Conservation (phyloP, 2,888 invertebrate genomes). For the Daptonema setosum region DNA sequence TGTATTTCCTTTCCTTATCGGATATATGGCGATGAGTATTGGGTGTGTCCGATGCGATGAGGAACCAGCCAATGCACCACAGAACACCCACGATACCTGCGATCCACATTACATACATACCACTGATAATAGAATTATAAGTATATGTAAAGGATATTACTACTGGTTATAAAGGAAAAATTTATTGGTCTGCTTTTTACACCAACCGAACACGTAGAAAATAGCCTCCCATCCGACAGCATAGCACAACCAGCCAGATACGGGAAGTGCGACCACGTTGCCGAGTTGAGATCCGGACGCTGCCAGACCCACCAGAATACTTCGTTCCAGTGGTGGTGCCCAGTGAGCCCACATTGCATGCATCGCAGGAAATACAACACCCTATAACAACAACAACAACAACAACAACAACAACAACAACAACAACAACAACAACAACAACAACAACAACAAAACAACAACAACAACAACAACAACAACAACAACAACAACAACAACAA, state of each 20-base stretch:
- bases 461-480: neutral
- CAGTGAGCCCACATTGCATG: neutral
- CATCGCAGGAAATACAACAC: neutral
- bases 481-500: neutral
- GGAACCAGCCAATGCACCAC: too few species aligned
- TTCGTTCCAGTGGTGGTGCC: conserved; percentile 2
- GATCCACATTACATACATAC: too few species aligned
- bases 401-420: neutral
- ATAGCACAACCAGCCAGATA: neutral
- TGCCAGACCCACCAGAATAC: neutral
- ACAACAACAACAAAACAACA: neutral
- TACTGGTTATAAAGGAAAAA: too few species aligned
- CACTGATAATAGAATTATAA: too few species aligned
- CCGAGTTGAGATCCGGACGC: neutral
- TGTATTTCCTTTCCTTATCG: too few species aligned
- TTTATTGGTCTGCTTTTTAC: too few species aligned
- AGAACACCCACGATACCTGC: too few species aligned
- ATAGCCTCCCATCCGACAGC: neutral
- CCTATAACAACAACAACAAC: neutral
- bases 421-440: neutral
- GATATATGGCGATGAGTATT: too few species aligned
- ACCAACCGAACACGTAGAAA: conserved; percentile 1
- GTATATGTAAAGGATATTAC: too few species aligned
- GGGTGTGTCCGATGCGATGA: too few species aligned
- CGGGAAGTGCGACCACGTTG: neutral